Conservation (phyloP, 1,140 invertebrate genomes). For the Phortica variegata region DNA sequence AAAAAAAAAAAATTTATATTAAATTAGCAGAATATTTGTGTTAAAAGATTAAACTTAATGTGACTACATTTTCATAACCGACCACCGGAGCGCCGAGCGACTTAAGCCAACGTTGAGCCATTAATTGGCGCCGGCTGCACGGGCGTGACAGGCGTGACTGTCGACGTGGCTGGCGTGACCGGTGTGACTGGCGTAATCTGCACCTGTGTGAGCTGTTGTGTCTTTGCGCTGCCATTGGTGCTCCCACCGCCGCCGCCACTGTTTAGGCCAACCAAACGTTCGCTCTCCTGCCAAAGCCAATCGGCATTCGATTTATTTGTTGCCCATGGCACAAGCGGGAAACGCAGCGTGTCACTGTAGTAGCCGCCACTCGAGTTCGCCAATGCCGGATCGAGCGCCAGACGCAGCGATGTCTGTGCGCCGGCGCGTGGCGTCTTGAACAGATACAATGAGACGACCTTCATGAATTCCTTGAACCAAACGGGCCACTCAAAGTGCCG, state of each 20-base stretch:
- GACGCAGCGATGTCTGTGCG: slow-evolving; percentile 78
- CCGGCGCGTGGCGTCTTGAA: slow-evolving; percentile 69
- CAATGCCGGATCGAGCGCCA: slow-evolving; percentile 71
- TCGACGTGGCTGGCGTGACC: slow-evolving; percentile 10
- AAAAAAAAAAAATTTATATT: slow-evolving; percentile 1
- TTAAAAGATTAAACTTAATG: background rate
- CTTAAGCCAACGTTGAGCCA: slow-evolving; percentile 24
- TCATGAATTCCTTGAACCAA: slow-evolving; percentile 27
- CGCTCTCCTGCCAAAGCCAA: slow-evolving; percentile 70
- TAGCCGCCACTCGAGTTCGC: slow-evolving; percentile 65
- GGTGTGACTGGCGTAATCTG: slow-evolving; percentile 12
- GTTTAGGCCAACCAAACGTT: slow-evolving; percentile 39
- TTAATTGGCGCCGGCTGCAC: background rate
- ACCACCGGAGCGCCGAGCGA: slow-evolving; percentile 12
- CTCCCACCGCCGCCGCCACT: slow-evolving; percentile 9
- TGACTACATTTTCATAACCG: background rate
- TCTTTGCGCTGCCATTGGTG: background rate
- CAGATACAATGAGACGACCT: slow-evolving; percentile 32
- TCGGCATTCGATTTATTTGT: slow-evolving; percentile 61
- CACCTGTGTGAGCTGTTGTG: background rate
- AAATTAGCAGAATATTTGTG: no score
- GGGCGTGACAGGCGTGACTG: slow-evolving; percentile 14
- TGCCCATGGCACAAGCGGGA: slow-evolving; percentile 38
- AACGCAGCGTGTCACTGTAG: slow-evolving; percentile 62
- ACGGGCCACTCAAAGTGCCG: slow-evolving; percentile 60